Conservation (phyloP, 2,113 vertebrate species). For the Poecilia latipinna region DNA sequence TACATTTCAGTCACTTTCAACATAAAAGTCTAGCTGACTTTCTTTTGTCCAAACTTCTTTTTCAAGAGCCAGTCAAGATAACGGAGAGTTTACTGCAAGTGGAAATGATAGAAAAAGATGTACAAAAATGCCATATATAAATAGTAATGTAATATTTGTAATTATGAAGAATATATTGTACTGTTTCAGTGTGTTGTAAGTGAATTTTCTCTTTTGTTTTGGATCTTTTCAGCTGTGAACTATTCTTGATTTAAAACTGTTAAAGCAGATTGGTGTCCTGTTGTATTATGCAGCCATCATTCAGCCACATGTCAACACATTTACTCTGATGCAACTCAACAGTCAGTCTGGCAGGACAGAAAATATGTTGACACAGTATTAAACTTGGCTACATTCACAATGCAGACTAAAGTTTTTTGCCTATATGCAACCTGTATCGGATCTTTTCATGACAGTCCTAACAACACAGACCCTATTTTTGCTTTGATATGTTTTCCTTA, state of each 20-base stretch:
- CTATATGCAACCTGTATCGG: too few relatives aligned
- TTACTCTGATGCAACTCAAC: too few relatives aligned
- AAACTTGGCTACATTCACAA: too few relatives aligned
- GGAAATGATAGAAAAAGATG: slow-evolving; percentile 50
- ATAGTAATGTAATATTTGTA: slow-evolving; percentile 75
- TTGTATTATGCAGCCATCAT: slow-evolving; percentile 24
- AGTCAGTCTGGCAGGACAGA: too few relatives aligned
- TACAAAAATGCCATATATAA: slow-evolving; percentile 74
- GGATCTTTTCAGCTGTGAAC: slow-evolving; percentile 69
- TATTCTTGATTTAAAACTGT: slow-evolving; percentile 77
- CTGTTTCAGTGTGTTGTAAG: slow-evolving; percentile 69
- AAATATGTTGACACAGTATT: too few relatives aligned
- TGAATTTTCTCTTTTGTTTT: slow-evolving; percentile 69
- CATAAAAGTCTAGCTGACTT: background rate
- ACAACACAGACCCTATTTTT: too few relatives aligned
- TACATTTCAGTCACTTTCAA: background rate
- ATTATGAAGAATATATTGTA: slow-evolving; percentile 74
- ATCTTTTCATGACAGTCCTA: too few relatives aligned
- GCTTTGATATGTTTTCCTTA: too few relatives aligned
- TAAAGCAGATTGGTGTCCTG: slow-evolving; percentile 65
- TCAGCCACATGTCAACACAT: too few relatives aligned
- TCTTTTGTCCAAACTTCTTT: slow-evolving; percentile 16
- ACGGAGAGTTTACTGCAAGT: slow-evolving; percentile 22
- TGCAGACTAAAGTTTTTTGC: too few relatives aligned
- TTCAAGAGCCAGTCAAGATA: slow-evolving; percentile 37